Conservation (phyloP, 2,113 vertebrate genomes). For the Chitala chitala region DNA sequence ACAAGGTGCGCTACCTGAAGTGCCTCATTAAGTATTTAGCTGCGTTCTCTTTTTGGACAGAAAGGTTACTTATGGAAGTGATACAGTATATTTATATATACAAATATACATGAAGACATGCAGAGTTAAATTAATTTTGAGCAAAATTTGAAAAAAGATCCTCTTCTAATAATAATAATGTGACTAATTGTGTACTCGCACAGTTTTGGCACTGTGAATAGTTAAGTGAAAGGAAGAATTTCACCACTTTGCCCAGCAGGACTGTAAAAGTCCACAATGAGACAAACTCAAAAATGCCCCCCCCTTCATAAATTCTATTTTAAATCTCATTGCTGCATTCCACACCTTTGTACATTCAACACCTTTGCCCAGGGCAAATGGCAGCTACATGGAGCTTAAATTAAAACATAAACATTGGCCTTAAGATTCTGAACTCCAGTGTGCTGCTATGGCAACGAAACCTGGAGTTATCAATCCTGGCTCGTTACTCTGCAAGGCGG, state of each 20-base stretch:
- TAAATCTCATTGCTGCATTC: too few relatives aligned
- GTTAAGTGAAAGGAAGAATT: background rate
- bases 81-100: background rate
- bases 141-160: background rate
- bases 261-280: background rate
- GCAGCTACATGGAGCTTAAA: background rate
- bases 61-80: background rate
- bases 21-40: background rate
- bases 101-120: too few relatives aligned
- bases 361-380: background rate
- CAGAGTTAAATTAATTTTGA: background rate
- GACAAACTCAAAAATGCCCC: background rate
- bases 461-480: slow-evolving; percentile 19
- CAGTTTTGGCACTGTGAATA: background rate
- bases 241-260: background rate
- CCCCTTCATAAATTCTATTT: too few relatives aligned
- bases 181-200: background rate
- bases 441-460: slow-evolving; percentile 21
- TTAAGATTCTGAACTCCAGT: slow-evolving; percentile 8
- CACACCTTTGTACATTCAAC: background rate
- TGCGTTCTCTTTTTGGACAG: background rate
- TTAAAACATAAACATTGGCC: background rate
- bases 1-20: too few relatives aligned
- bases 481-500: slow-evolving; percentile 14
- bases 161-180: background rate